Evolutionary conservation across 2,888 invertebrate species (phyloP).

Genomic region (Melipona beecheii): DNA sequence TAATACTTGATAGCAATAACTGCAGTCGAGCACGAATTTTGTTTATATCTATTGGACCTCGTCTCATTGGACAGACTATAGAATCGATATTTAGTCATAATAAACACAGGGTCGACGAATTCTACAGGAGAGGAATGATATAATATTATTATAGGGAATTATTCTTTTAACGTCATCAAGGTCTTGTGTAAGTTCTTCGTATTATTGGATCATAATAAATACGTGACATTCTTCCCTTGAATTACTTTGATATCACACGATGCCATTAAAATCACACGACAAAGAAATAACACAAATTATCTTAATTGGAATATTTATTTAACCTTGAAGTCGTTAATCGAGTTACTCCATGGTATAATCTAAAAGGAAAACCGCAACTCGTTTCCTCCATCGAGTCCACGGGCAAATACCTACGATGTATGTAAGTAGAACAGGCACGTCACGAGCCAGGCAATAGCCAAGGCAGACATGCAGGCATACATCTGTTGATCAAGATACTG

Average conservation of each 20-base stretch:
- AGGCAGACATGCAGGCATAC: constrained; percentile 45
- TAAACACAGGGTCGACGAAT: constrained; percentile 43
- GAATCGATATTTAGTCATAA: constrained; percentile 41
- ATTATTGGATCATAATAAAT: neutral
- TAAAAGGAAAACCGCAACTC: constrained; percentile 14
- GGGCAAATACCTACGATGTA: constrained; percentile 25
- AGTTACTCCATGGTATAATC: constrained; percentile 10
- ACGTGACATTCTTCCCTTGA: neutral
- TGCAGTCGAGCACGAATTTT: no score
- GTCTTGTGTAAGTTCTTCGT: neutral
- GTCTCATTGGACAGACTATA: neutral
- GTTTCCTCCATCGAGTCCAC: constrained; percentile 21
- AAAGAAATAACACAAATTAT: neutral
- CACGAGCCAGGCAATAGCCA: constrained; percentile 47
- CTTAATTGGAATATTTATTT: neutral
- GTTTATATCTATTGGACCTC: no score
- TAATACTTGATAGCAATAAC: no score
- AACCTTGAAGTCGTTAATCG: neutral
- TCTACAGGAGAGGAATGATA: constrained; percentile 49
- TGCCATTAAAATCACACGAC: neutral
- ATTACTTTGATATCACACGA: neutral
- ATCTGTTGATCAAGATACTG: constrained; percentile 9
- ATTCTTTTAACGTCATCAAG: neutral
- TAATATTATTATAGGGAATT: constrained; percentile 12
- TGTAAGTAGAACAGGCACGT: constrained; percentile 54